Percentiles rank a stretch among this genome's conserved stretches.
These are phyloP conservation scores for Virgularia gustaviana DNA, from an alignment of 92 coral and sea anemone genomes.

Conservation along the genomic window DNA sequence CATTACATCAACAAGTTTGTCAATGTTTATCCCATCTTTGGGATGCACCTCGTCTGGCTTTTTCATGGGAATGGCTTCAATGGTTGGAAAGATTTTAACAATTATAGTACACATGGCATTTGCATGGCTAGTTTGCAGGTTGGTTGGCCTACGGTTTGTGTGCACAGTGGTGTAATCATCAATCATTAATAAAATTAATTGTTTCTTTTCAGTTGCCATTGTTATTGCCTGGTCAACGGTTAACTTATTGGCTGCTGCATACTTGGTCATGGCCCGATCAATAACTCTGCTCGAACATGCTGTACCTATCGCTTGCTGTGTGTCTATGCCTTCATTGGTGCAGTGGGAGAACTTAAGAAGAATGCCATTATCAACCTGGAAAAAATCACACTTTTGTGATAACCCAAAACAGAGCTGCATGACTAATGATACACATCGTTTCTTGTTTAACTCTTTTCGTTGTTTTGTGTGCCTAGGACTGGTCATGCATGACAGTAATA, in stretches of 20 bases:
- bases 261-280: neutral
- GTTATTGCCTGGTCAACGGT: conserved; percentile 20
- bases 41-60: conserved; percentile 14
- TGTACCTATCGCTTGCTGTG: conserved; percentile 43
- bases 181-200: conserved; percentile 31
- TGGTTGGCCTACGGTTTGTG: conserved; percentile 44
- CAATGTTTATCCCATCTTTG: conserved; percentile 20
- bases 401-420: conserved; percentile 17
- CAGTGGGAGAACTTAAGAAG: conserved; percentile 26
- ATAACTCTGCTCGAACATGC: conserved; percentile 18
- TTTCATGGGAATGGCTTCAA: conserved; percentile 36
- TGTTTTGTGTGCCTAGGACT: neutral
- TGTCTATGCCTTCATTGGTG: conserved; percentile 51
- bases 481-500: neutral
- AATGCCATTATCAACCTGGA: neutral
- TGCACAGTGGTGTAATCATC: conserved; percentile 60
- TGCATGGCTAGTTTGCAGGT: conserved; percentile 19
- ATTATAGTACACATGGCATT: conserved; percentile 45
- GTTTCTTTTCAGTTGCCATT: conserved; percentile 27
- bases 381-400: conserved; percentile 32
- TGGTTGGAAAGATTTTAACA: conserved; percentile 36
- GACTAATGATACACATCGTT: neutral
- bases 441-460: conserved; percentile 1
- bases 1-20: neutral
- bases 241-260: neutral